Percentiles rank a stretch among this genome's conserved stretches.
Evolutionary conservation across 2,888 invertebrate species (phyloP).

Genomic region (Aphidoletes aphidimyza): DNA sequence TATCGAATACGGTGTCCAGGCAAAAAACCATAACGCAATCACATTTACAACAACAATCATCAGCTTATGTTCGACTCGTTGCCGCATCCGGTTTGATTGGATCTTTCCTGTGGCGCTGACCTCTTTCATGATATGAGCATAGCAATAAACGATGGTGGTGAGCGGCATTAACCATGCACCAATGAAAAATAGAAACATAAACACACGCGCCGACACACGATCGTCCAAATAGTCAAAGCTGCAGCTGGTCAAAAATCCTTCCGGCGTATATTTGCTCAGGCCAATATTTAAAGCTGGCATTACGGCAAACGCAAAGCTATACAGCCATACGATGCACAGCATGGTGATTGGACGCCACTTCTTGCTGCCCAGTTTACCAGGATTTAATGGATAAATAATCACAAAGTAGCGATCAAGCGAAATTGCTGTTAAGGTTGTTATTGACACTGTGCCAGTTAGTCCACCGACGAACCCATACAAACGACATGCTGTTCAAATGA

Average conservation of each 20-base stretch:
- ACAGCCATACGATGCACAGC: constrained; percentile 77
- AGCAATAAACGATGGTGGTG: constrained; percentile 76
- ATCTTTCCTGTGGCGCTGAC: constrained; percentile 68
- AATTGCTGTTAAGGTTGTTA: constrained; percentile 82
- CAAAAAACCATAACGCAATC: constrained; percentile 78
- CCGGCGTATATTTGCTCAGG: constrained; percentile 81
- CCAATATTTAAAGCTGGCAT: constrained; percentile 78
- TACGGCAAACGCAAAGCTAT: constrained; percentile 75
- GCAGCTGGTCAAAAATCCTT: constrained; percentile 85
- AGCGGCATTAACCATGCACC: constrained; percentile 82
- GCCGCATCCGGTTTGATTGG: constrained; percentile 72
- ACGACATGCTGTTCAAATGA: constrained; percentile 73
- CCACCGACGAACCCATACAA: constrained; percentile 85
- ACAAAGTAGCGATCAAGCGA: constrained; percentile 85
- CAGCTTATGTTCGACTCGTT: constrained; percentile 77
- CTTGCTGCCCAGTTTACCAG: constrained; percentile 71
- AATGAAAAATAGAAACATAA: constrained; percentile 79
- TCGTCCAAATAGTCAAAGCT: constrained; percentile 85
- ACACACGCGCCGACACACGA: constrained; percentile 71
- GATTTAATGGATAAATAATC: constrained; percentile 81
- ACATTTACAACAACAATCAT: constrained; percentile 76
- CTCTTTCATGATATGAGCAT: constrained; percentile 75
- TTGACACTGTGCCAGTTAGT: constrained; percentile 82
- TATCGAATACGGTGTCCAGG: constrained; percentile 86
- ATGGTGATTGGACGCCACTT: constrained; percentile 72